These are phyloP conservation scores for Drosophila neotestacea DNA, from an alignment of 2,888 invertebrate species.

Conservation along the genomic window DNA sequence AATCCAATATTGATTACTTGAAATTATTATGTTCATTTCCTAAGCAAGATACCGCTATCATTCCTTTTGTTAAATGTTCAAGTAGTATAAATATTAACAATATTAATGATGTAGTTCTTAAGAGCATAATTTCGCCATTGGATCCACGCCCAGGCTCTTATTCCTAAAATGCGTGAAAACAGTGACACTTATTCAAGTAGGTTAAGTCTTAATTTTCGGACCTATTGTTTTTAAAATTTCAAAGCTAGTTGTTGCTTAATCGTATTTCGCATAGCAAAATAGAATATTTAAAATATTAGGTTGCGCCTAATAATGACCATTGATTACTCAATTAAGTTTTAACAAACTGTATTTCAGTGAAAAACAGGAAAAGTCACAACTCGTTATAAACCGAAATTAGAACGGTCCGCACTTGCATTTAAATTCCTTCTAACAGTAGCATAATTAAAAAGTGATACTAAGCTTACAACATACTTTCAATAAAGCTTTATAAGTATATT, in stretches of 20 bases:
- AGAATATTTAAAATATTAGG: neutral
- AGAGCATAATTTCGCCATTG: neutral
- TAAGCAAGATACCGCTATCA: neutral
- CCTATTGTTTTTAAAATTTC: no score
- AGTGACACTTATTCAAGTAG: no score
- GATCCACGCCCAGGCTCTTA: neutral
- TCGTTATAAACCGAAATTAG: neutral
- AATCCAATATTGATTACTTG: neutral
- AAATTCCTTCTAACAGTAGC: conserved; percentile 6
- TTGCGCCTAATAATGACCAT: neutral
- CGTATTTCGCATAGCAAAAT: neutral
- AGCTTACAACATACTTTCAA: conserved; percentile 4
- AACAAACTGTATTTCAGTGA: neutral
- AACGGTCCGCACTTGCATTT: conserved; percentile 3
- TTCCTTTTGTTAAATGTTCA: neutral
- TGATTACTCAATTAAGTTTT: neutral
- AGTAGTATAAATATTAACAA: neutral
- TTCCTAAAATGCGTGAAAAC: neutral
- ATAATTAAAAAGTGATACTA: neutral
- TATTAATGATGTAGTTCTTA: neutral
- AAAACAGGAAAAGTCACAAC: neutral
- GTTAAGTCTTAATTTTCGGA: no score
- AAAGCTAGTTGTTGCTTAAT: neutral
- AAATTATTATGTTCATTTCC: no score
- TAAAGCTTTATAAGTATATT: neutral